Evolutionary conservation across 2,888 invertebrate genomes (phyloP), one percentile per base, ranked within the genome.

Genomic region (Mallateleia sp.): DNA sequence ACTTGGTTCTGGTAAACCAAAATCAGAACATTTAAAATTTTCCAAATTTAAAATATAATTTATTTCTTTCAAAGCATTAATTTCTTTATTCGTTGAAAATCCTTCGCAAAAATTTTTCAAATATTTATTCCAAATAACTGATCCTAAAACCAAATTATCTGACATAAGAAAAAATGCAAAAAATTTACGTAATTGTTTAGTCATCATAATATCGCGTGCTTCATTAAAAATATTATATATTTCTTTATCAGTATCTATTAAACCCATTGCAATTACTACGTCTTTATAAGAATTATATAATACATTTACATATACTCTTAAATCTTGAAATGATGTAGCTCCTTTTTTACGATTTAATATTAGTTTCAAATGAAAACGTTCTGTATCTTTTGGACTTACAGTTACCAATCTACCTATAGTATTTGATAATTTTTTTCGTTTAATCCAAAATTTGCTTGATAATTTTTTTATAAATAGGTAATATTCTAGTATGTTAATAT

Each of bases 281-380:
- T 82, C 58, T 67, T 74, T 52, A 56, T 54, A 81, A 18, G 62
- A 25, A 18, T 54, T n/a, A 47, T 81, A 74, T 11, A 14, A 24
- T n/a, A 42, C 47, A 56, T 64, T 60, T 52, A 81, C 71, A 52
- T 66, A 85, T 22, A 47, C 75, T 79, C 54, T 72, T 52, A 85
- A 62, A 60, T 80, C 66, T 25, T 81, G 11, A 52, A 56, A 85
- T 38, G 66, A 77, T 56, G 25, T 81, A 28, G 60, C 75, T 32
- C 81, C 86, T 56, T 50, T 71, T 2, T 69, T 15, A 11, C 75
- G 11, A 67, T 60, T 74, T 20, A 82, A 50, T 32, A 86, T 78
- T 64, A 83, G 67, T 67, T 80, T 87, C 28, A 83, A 64, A 69
- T 79, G 75, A 64, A 83, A 87, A 14, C 87, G 42, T 77, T 85